These are phyloP conservation scores for Psophia crepitans DNA, from an alignment of 2,113 vertebrate genomes.

Conservation along the genomic window DNA sequence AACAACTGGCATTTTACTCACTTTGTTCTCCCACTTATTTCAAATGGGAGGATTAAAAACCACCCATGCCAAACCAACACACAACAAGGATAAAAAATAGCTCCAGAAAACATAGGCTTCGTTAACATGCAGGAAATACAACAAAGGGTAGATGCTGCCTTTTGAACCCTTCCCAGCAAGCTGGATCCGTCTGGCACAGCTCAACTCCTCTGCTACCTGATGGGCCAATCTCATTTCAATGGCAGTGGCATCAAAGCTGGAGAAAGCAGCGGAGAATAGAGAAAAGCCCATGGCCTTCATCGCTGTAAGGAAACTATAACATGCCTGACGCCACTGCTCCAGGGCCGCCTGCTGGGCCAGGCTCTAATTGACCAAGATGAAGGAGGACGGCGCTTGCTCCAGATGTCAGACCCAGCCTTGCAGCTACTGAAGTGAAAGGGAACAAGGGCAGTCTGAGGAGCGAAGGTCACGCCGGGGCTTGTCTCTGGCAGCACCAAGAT, in stretches of 20 bases:
- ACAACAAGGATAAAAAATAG: not conserved
- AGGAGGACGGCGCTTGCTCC: not conserved
- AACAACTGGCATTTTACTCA: not conserved
- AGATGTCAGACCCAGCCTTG: not conserved
- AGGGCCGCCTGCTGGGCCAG: not conserved
- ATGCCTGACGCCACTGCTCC: not conserved
- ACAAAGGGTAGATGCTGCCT: constrained; percentile 31
- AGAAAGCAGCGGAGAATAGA: not conserved
- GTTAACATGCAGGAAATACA: not conserved
- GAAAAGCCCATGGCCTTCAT: not conserved
- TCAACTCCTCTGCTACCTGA: not conserved
- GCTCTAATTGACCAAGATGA: not conserved
- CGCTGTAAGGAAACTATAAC: not conserved
- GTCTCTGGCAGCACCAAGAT: not conserved
- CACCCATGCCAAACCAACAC: not conserved
- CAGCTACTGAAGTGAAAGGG: not conserved
- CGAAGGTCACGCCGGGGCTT: not conserved
- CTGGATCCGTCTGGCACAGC: not conserved
- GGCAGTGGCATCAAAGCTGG: not conserved
- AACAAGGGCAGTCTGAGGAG: not conserved
- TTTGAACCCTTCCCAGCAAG: constrained; percentile 18
- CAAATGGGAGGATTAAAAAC: not conserved
- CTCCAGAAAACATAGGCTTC: not conserved
- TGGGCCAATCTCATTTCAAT: not conserved
- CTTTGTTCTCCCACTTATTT: not conserved